Evolutionary conservation across 2,113 vertebrate species (phyloP), one percentile per base, ranked within the genome.

Genomic region (Rissa tridactyla): DNA sequence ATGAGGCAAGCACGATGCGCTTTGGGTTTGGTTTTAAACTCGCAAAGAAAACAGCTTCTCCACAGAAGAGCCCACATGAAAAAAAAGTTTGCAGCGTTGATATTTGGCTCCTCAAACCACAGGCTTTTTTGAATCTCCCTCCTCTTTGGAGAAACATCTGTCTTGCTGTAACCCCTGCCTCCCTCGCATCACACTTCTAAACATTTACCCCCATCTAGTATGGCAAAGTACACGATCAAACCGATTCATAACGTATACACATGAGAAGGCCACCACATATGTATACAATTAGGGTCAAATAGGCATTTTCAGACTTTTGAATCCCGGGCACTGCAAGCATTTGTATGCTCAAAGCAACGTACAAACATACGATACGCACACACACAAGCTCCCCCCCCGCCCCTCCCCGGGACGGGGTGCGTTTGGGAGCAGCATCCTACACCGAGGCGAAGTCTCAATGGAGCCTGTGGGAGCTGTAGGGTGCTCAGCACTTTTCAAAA

Each of bases 401-500:
- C 40, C 10, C 40, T 10, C 40, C 42, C 58, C 0, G 0, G 70
- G 58, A 49, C n/a, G 55, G 62, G 54, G 29, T 44, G 71, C 16
- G 2, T 58, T 78, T 92, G 73, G 66, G 91, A 97, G 82, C 62
- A 78, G 62, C 91, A 89, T 88, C 94, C 94, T 85, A 95, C 87
- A 94, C 75, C 19, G 0, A 89, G 44, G 23, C 20, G 4, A 88
- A 90, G 51, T 11, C 96, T 94, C 94, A 93, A 80, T 92, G 90
- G 86, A 96, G 89, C 2, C 87, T 60, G 87, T 44, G 9, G 87
- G 78, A 96, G 94, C 84, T 77, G 89, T 55, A 91, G 89, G 86
- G 92, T 96, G 90, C 90, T 96, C 96, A 97, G 94, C 93, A 95
- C 82, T 94, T 96, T 96, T 88, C 40, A 90, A 62, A 96, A 95